Conservation (phyloP, 64 coral and sea anemone genomes). For the Platygyra sinensis region DNA sequence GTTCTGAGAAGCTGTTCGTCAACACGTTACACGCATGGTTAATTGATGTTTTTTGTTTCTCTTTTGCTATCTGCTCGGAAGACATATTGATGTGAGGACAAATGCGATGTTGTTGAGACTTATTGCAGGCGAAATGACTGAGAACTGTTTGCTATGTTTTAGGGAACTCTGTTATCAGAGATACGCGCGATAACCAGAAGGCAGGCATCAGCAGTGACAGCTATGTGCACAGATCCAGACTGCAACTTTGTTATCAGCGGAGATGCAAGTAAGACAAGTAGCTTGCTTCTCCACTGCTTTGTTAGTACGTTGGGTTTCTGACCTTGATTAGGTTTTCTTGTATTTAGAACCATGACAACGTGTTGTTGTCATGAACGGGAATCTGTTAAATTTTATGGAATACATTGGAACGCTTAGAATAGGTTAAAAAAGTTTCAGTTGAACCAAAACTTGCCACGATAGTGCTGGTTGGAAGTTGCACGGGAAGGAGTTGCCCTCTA, state of each 20-base stretch:
- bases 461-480: no score
- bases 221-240: constrained; percentile 76
- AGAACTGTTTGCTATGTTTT: not conserved
- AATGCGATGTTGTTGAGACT: not conserved
- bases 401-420: no score
- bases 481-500: no score
- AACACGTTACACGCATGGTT: no score
- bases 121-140: not conserved
- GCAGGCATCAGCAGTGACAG: constrained; percentile 90
- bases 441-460: no score
- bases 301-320: not conserved
- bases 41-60: no score
- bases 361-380: no score
- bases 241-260: constrained; percentile 90
- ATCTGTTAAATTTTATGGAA: not conserved
- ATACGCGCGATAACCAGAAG: constrained; percentile 80
- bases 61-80: not conserved
- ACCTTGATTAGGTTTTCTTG: not conserved
- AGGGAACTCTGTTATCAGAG: constrained; percentile 83
- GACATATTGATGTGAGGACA: not conserved
- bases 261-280: constrained; percentile 74
- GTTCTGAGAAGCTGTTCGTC: no score
- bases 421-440: no score
- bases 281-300: no score
- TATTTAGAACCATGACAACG: not conserved